Base-by-base conservation (phyloP, 2,888 invertebrate species). In the Phytoseiulus persimilis region DNA sequence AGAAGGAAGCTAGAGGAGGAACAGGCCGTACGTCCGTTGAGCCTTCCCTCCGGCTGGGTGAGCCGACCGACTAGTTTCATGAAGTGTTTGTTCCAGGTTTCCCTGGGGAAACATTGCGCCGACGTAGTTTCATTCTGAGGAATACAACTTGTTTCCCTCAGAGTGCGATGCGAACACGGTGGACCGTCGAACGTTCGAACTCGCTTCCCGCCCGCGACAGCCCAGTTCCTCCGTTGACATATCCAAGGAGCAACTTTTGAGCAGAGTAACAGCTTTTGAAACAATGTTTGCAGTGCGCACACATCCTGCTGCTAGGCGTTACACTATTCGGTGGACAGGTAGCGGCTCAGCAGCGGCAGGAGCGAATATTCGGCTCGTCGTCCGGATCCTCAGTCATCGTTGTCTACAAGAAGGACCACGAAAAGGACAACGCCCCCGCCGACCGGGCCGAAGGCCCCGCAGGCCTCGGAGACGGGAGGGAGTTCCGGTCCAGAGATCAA, bases 401-500 rank as follows among this genome's bases (percentile, higher is more conserved):
- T 32, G 87, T 87, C n/a, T 87, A 87, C 31, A 87, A 87, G 87
- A 87, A 87, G 45, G 87, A 87, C 9, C 87, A 87, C 33, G 87
- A 87, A 5, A 87, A 87, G 33, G 65, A 65, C 65, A 65, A 65
- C 28, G 65, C 65, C 65, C 39, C 39, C 3, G 65, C 23, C 1
- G 65, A 65, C 28, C 65, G 65, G 14, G 18, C 28, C 65, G 87
- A 87, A n/a, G 87, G 32, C 2, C 32, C 28, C 0, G 32, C 2
- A 32, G 32, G 28, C 14, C 6, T 33, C 28, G 32, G 87, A 0
- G 87, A 87, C n/a, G 39, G 45, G 31, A 33, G 33, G 33, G 87
- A 33, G 28, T 45, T n/a, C 32, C 65, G 65, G 23, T 28, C 28
- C 5, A 45, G 32, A 5, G 87, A 87, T 87, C 33, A 87, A n/a